Evolutionary conservation across 2,113 vertebrate genomes (phyloP).

Genomic region (Cricetomys ansorgei): DNA sequence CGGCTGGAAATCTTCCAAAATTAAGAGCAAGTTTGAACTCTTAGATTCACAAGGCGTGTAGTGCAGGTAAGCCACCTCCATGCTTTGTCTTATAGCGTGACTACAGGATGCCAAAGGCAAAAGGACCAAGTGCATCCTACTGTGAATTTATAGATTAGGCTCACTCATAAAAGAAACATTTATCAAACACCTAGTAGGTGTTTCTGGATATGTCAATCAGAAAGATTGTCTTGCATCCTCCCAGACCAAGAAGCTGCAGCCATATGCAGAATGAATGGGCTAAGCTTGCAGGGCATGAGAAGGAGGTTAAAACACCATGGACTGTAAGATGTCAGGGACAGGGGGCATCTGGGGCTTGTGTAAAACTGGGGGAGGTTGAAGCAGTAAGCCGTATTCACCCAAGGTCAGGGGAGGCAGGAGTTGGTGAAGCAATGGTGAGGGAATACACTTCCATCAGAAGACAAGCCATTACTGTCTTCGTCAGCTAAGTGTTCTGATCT

Average conservation of each 20-base stretch:
- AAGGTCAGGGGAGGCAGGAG: background rate
- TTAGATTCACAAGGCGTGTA: background rate
- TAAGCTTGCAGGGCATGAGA: background rate
- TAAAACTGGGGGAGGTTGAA: background rate
- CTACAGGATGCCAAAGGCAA: background rate
- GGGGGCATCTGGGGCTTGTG: rapidly evolving
- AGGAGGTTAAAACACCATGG: rapidly evolving
- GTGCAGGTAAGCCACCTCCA: background rate
- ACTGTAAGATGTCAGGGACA: rapidly evolving
- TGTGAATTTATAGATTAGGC: background rate
- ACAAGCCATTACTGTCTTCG: rapidly evolving
- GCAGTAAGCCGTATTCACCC: background rate
- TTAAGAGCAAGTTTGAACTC: background rate
- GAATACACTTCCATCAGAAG: background rate
- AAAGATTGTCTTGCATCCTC: background rate
- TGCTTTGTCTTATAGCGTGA: too few relatives aligned
- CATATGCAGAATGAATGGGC: background rate
- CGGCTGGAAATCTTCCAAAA: background rate
- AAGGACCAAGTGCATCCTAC: background rate
- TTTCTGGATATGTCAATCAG: background rate
- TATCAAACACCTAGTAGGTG: background rate
- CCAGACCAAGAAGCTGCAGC: background rate
- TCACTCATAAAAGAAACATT: background rate
- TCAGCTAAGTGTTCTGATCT: too few relatives aligned
- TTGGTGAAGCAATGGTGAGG: background rate